Conservation (phyloP, 2,113 vertebrate species). For the Diglossa brunneiventris region DNA sequence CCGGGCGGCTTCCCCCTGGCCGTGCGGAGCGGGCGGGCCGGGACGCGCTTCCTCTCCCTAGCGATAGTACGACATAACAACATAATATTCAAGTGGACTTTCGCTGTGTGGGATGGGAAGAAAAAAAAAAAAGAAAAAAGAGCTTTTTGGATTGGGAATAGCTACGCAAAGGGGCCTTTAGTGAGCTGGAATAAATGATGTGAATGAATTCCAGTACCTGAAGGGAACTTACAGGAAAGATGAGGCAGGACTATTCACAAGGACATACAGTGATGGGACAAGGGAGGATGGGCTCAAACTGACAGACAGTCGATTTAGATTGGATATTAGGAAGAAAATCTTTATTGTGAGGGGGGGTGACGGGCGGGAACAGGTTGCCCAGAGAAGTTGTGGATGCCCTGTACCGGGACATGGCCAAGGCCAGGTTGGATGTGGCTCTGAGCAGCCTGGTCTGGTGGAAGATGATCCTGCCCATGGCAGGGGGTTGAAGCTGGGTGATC, state of each 20-base stretch:
- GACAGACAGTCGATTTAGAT: not conserved
- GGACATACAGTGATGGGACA: not conserved
- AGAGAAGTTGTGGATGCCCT: not conserved
- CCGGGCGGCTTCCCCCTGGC: not conserved
- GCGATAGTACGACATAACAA: too few species aligned
- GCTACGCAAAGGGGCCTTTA: not conserved
- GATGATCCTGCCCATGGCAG: not conserved
- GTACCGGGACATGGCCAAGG: not conserved
- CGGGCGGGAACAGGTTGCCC: fast-evolving
- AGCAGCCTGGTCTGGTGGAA: not conserved
- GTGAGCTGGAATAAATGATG: not conserved
- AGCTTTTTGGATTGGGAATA: not conserved
- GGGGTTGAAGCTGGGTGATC: not conserved
- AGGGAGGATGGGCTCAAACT: not conserved
- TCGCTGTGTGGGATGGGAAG: too few species aligned
- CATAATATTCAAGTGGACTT: not conserved
- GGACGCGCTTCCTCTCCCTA: not conserved
- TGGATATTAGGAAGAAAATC: not conserved
- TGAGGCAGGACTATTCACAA: not conserved
- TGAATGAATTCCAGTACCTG: not conserved
- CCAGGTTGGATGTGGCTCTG: not conserved
- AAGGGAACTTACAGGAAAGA: not conserved
- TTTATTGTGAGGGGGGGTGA: too few species aligned
- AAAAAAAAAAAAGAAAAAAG: too few species aligned
- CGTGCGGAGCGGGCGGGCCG: not conserved